phyloP scores from a whole-genome alignment of 2,797 vertebrate genomes.

The Megalops cyprinoides region DNA sequence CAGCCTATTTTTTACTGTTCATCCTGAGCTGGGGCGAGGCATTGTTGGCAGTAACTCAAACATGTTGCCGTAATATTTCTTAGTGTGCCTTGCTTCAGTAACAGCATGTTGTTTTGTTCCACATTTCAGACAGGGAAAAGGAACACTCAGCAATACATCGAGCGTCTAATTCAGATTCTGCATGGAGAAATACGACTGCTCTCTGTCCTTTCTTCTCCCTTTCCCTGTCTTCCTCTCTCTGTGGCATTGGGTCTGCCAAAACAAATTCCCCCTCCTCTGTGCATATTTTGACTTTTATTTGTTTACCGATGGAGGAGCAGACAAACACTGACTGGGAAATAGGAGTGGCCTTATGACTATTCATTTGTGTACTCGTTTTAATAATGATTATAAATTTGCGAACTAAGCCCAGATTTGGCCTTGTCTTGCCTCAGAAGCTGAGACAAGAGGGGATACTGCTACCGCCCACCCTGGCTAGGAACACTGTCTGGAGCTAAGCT shows the following conservation, averaged over 20 bases:
- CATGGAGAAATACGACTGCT: not conserved
- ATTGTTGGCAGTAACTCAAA: not conserved
- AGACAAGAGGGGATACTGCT: conserved; percentile 57
- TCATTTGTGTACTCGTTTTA: not conserved
- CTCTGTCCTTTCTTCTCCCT: not conserved
- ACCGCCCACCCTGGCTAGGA: conserved; percentile 55
- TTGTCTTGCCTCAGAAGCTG: conserved; percentile 62
- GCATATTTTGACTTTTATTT: no score
- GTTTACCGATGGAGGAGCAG: not conserved
- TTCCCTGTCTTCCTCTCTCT: not conserved
- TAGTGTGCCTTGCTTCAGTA: not conserved
- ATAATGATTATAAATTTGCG: not conserved
- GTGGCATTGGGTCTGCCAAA: not conserved
- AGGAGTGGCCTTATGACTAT: not conserved
- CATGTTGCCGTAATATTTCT: conserved; percentile 8
- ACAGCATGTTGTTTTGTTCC: not conserved
- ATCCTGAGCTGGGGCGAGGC: not conserved
- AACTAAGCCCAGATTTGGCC: conserved; percentile 73
- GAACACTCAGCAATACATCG: not conserved
- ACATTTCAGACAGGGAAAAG: not conserved
- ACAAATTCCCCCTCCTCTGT: not conserved
- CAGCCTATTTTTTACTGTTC: not conserved
- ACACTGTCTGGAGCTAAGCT: not conserved
- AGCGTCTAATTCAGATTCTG: not conserved
- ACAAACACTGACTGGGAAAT: not conserved